A percentile compares a stretch with the other conserved stretches of the same genome.
Evolutionary conservation across 37 sponge, comb jelly and placozoan genomes (phyloP).

Genomic region (Beroe ovata): DNA sequence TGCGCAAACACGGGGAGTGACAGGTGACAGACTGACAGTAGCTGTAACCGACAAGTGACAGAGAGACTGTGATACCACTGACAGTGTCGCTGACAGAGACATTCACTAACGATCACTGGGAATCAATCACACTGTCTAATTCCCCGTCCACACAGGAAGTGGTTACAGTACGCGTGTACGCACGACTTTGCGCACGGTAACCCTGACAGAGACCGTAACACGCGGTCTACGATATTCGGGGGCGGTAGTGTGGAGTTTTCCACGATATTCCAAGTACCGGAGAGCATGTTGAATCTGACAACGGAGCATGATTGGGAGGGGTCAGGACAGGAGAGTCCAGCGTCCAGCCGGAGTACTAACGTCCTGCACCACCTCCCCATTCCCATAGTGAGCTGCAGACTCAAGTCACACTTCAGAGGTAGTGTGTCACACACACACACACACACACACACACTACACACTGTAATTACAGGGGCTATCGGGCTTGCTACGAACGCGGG

Average conservation of each 20-base stretch:
- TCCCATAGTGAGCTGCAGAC: conserved; percentile 41
- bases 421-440: too few relatives aligned
- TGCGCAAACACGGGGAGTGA: too few relatives aligned
- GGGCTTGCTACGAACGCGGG: conserved; percentile 85
- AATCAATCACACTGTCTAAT: too few relatives aligned
- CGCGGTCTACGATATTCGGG: conserved; percentile 34
- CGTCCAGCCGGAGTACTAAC: background rate
- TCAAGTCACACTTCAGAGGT: conserved; percentile 49
- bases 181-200: conserved; percentile 56
- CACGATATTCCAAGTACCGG: conserved; percentile 56
- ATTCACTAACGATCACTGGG: too few relatives aligned
- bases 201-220: conserved; percentile 20
- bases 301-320: conserved; percentile 64
- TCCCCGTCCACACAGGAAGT: too few relatives aligned
- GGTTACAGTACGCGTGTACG: conserved; percentile 51
- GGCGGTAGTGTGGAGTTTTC: conserved; percentile 66
- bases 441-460: too few relatives aligned
- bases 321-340: background rate
- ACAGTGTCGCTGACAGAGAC: too few relatives aligned
- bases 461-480: conserved; percentile 70
- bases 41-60: too few relatives aligned
- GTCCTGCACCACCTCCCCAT: conserved; percentile 33
- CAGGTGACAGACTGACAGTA: too few relatives aligned
- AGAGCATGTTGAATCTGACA: conserved; percentile 37
- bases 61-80: too few relatives aligned